These are phyloP conservation scores for Sparidentex hasta DNA, from an alignment of 2,797 vertebrate genomes.

Conservation along the genomic window DNA sequence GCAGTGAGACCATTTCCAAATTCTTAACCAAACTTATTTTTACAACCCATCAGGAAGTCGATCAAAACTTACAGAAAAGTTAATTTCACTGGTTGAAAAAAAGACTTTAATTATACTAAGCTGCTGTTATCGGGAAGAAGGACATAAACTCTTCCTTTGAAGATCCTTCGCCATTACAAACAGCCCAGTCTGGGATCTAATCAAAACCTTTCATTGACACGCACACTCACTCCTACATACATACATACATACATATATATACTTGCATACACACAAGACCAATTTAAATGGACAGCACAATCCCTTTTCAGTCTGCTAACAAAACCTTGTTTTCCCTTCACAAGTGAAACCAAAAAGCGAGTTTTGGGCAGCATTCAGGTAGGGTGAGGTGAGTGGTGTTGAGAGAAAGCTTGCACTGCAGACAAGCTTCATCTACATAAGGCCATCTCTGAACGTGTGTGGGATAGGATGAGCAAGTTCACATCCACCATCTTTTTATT, in stretches of 20 bases:
- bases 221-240: conserved; percentile 5
- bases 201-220: conserved; percentile 48
- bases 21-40: conserved; percentile 25
- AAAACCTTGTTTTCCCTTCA: conserved; percentile 73
- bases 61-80: conserved; percentile 42
- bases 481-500: conserved; percentile 46
- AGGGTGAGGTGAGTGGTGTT: conserved; percentile 75
- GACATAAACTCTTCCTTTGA: conserved; percentile 44
- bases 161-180: conserved; percentile 39
- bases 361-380: conserved; percentile 80
- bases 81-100: conserved; percentile 49
- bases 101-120: conserved; percentile 56
- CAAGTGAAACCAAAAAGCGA: conserved; percentile 70
- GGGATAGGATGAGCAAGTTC: conserved; percentile 57
- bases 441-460: conserved; percentile 81
- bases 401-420: conserved; percentile 71
- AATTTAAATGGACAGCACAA: conserved; percentile 66
- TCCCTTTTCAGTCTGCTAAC: conserved; percentile 78
- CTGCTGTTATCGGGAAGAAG: conserved; percentile 54
- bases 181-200: conserved; percentile 45
- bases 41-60: conserved; percentile 21
- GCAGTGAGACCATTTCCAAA: conserved; percentile 51
- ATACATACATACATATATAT: conserved; percentile 8
- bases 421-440: conserved; percentile 80
- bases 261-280: conserved; percentile 33